A percentile compares a stretch with the other conserved stretches of the same genome.
These are phyloP conservation scores for Acheta domesticus DNA, from an alignment of 2,888 invertebrate genomes.

Conservation along the genomic window DNA sequence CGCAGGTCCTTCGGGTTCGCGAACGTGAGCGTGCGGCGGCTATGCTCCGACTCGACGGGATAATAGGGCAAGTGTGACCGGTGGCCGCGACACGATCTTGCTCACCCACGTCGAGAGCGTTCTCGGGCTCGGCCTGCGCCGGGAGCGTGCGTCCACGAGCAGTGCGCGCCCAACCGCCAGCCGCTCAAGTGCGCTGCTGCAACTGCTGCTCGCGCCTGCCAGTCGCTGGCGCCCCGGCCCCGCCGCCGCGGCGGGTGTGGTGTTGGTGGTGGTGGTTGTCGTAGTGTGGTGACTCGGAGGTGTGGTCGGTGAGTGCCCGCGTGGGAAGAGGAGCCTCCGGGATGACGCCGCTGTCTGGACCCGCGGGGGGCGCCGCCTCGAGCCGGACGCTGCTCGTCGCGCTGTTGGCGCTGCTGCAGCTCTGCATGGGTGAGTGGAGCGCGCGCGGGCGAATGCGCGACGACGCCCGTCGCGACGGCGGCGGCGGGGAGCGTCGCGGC, in stretches of 20 bases:
- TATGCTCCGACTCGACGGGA: conserved; percentile 1
- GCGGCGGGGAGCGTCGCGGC: no score
- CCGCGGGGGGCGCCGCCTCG: not conserved
- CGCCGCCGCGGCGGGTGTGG: not conserved
- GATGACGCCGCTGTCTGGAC: no score
- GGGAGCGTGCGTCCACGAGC: not conserved
- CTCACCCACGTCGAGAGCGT: not conserved
- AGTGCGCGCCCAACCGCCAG: not conserved
- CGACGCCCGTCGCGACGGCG: not conserved
- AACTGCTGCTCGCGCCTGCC: not conserved
- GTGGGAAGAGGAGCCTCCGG: not conserved
- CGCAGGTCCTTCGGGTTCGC: not conserved
- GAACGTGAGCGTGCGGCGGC: not conserved
- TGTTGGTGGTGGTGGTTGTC: no score
- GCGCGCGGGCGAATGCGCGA: not conserved
- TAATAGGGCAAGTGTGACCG: not conserved
- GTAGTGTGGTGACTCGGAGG: no score
- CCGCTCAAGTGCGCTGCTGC: not conserved
- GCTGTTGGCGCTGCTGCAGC: not conserved
- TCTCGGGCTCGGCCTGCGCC: not conserved
- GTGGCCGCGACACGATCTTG: no score
- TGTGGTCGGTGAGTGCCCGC: no score
- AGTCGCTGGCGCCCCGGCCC: not conserved
- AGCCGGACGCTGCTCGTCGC: not conserved
- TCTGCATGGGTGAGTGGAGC: not conserved